phyloP scores from a whole-genome alignment of 2,888 invertebrate genomes.

The Drosophila putrida region DNA sequence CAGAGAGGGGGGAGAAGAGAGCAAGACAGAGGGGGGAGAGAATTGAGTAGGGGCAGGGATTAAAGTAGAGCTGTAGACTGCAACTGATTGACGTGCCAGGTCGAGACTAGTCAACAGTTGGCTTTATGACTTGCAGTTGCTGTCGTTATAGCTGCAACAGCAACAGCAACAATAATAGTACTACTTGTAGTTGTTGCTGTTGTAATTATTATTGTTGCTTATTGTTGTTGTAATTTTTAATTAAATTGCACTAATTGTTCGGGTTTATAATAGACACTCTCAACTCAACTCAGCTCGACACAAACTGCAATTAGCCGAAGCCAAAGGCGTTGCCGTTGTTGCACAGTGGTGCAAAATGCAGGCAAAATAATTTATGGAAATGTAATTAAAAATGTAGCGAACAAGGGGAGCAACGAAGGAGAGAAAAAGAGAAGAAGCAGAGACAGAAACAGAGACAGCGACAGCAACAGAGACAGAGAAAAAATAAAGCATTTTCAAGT shows the following conservation, averaged over 20 bases:
- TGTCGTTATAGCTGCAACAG: constrained; percentile 31
- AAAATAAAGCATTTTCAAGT: constrained; percentile 26
- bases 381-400: constrained; percentile 48
- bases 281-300: constrained; percentile 16
- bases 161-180: constrained; percentile 22
- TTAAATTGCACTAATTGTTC: constrained; percentile 79
- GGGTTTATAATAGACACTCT: constrained; percentile 69
- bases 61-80: constrained; percentile 22
- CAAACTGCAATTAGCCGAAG: constrained; percentile 67
- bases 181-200: constrained; percentile 24
- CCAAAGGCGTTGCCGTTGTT: constrained; percentile 46
- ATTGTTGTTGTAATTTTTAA: constrained; percentile 67
- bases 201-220: constrained; percentile 28
- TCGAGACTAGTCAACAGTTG: constrained; percentile 47
- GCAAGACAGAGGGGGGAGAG: neutral
- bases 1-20: neutral
- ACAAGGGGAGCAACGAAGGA: neutral
- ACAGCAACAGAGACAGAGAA: constrained; percentile 20
- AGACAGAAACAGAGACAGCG: constrained; percentile 17
- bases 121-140: constrained; percentile 53
- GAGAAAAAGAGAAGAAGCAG: constrained; percentile 4
- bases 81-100: constrained; percentile 73
- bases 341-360: constrained; percentile 46
- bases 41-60: neutral
- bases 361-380: constrained; percentile 46